A percentile compares a stretch with the other conserved stretches of the same genome.
Evolutionary conservation across 2,797 vertebrate species (phyloP).

Genomic region (Melanotaenia boesemani): DNA sequence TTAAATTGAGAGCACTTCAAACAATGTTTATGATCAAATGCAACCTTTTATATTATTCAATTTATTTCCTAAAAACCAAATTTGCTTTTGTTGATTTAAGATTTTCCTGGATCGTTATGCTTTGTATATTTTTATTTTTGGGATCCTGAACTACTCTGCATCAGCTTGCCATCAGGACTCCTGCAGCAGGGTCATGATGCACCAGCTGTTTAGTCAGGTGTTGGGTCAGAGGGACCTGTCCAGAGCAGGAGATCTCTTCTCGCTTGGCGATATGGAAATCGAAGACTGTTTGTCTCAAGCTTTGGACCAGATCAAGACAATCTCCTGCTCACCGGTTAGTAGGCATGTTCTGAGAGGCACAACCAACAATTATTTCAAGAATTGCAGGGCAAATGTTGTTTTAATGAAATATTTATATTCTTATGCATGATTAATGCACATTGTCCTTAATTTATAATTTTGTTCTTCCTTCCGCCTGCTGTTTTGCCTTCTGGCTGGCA

Average conservation of each 20-base stretch:
- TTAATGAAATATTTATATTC: conserved; percentile 48
- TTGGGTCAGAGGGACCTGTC: conserved; percentile 94
- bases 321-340: conserved; percentile 93
- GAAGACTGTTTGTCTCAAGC: conserved; percentile 93
- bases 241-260: conserved; percentile 95
- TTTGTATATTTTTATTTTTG: conserved; percentile 8
- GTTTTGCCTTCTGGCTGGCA: conserved; percentile 65
- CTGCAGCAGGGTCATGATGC: conserved; percentile 82
- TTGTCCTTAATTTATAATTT: conserved; percentile 46
- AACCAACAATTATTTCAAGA: conserved; percentile 1
- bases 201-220: conserved; percentile 93
- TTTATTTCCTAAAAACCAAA: not conserved
- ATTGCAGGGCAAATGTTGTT: not conserved
- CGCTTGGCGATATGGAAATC: conserved; percentile 91
- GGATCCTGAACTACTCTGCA: conserved; percentile 28
- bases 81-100: not conserved
- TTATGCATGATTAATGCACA: conserved; percentile 39
- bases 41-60: not conserved
- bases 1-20: not conserved
- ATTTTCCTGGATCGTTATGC: conserved; percentile 34
- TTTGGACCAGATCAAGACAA: conserved; percentile 93
- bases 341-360: not conserved
- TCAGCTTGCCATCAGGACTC: conserved; percentile 24
- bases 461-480: conserved; percentile 15
- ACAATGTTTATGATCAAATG: not conserved